Conservation (phyloP, 2,888 invertebrate genomes). For the Tetramorium bicarinatum region DNA sequence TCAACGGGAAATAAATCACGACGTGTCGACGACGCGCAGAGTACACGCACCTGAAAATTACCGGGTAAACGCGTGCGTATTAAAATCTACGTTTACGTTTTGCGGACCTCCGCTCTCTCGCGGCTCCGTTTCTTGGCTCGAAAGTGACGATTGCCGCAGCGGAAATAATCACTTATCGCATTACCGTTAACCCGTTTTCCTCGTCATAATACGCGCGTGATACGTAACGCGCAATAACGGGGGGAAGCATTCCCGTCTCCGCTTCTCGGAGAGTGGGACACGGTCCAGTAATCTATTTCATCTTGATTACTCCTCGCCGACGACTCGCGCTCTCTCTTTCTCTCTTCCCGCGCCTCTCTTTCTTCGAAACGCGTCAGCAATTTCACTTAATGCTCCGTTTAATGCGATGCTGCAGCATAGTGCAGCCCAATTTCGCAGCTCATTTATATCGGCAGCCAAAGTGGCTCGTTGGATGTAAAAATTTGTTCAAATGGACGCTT, state of each 20-base stretch:
- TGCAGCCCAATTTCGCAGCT: conserved; percentile 10
- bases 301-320: conserved; percentile 20
- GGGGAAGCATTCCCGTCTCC: background rate
- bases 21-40: conserved; percentile 14
- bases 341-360: background rate
- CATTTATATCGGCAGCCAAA: background rate
- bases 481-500: background rate
- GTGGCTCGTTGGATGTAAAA: background rate
- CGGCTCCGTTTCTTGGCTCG: background rate
- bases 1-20: conserved; percentile 58
- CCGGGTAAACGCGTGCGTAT: conserved; percentile 52
- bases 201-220: conserved; percentile 39
- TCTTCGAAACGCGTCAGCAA: conserved; percentile 17
- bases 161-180: conserved; percentile 71
- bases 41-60: conserved; percentile 52
- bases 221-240: conserved; percentile 45
- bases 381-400: conserved; percentile 40
- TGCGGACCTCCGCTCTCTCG: background rate
- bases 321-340: background rate
- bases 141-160: conserved; percentile 30
- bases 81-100: conserved; percentile 46
- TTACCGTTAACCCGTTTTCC: conserved; percentile 58
- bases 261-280: background rate
- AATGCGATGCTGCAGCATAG: background rate
- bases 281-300: conserved; percentile 26